Evolutionary conservation across 1,140 invertebrate genomes (phyloP).

Genomic region (Ladona fulva): DNA sequence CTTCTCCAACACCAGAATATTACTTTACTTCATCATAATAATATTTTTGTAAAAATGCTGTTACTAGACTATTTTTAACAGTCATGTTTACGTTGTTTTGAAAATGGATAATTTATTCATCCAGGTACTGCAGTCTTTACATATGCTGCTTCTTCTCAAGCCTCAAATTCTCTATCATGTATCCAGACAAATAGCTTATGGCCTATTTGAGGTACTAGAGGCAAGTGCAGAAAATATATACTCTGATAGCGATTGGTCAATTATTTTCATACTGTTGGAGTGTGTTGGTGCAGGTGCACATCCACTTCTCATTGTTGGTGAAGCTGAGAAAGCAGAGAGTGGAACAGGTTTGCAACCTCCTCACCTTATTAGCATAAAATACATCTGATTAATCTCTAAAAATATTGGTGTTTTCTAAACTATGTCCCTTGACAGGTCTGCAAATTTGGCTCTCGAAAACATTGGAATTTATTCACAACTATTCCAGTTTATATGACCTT

Average conservation of each 20-base stretch:
- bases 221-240: slow-evolving; percentile 95
- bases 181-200: slow-evolving; percentile 73
- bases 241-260: slow-evolving; percentile 80
- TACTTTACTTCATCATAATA: too few relatives aligned
- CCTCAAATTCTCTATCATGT: slow-evolving; percentile 59
- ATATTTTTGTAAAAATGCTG: too few relatives aligned
- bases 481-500: too few relatives aligned
- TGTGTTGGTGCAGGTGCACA: slow-evolving; percentile 86
- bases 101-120: slow-evolving; percentile 17
- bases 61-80: too few relatives aligned
- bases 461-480: too few relatives aligned
- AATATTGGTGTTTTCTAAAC: too few relatives aligned
- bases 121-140: slow-evolving; percentile 52
- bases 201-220: slow-evolving; percentile 81
- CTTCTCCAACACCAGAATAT: too few relatives aligned
- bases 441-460: too few relatives aligned
- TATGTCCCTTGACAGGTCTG: too few relatives aligned
- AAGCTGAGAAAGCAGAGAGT: slow-evolving; percentile 28
- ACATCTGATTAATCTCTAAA: too few relatives aligned
- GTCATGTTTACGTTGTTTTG: slow-evolving; percentile 22
- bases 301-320: slow-evolving; percentile 42
- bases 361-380: too few relatives aligned
- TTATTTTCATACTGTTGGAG: slow-evolving; percentile 84
- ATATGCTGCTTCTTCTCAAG: slow-evolving; percentile 65
- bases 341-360: background rate